These are phyloP conservation scores for Phymatocera aterrima DNA, from an alignment of 2,888 invertebrate species.

Conservation along the genomic window DNA sequence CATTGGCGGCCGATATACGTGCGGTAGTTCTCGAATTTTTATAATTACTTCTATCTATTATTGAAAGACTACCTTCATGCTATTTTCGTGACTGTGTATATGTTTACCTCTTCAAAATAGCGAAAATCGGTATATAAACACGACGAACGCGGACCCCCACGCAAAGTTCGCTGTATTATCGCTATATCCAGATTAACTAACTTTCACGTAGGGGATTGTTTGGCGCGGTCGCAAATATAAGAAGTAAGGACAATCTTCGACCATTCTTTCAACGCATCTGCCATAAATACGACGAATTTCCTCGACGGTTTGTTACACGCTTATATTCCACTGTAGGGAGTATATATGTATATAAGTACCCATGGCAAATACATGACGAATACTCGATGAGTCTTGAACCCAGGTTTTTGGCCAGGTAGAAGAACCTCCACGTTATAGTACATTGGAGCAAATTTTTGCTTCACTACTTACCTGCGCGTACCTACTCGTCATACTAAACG, in stretches of 20 bases:
- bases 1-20: slow-evolving; percentile 1
- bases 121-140: not conserved
- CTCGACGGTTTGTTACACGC: not conserved
- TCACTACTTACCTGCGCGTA: not conserved
- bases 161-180: slow-evolving; percentile 11
- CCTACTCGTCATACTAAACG: not conserved
- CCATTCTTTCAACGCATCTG: slow-evolving; percentile 1
- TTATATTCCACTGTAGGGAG: not conserved
- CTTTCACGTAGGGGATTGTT: slow-evolving; percentile 23
- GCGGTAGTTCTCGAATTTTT: slow-evolving; percentile 12
- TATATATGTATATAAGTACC: too few species aligned
- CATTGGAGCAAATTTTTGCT: not conserved
- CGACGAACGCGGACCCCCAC: not conserved
- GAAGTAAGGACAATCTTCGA: not conserved
- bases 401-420: slow-evolving; percentile 21
- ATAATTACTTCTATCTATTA: slow-evolving; percentile 17
- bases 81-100: slow-evolving; percentile 3
- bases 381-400: slow-evolving; percentile 27
- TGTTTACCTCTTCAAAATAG: not conserved
- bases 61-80: slow-evolving; percentile 7
- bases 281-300: slow-evolving; percentile 38
- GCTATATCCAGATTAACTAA: slow-evolving; percentile 39
- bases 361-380: slow-evolving; percentile 32
- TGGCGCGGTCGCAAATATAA: not conserved
- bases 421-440: slow-evolving; percentile 4